Percentiles rank a stretch among this genome's conserved stretches.
These are phyloP conservation scores for Lethenteron camtschaticum DNA, from an alignment of 2,113 vertebrate species.

Conservation along the genomic window DNA sequence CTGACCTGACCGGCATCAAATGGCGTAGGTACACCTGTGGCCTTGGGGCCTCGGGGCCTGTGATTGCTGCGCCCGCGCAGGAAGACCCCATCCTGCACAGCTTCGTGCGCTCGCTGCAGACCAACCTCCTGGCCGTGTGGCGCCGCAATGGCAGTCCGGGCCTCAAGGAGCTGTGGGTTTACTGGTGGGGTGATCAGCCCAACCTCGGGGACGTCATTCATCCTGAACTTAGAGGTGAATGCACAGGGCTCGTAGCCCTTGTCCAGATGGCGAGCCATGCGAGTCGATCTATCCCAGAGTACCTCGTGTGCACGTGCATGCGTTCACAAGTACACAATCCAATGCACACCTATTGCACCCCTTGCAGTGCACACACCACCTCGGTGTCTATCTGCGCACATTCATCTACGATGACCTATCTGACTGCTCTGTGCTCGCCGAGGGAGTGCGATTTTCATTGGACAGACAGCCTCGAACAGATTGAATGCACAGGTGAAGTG, in stretches of 20 bases:
- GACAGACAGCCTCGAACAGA: no score
- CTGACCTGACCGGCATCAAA: conserved; percentile 96
- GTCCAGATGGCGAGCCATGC: neutral
- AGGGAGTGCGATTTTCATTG: no score
- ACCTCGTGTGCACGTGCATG: neutral
- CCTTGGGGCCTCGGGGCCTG: conserved; percentile 73
- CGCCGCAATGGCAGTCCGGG: conserved; percentile 67
- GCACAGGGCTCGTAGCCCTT: no score
- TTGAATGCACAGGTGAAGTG: no score
- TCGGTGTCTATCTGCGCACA: no score
- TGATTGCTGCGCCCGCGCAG: conserved; percentile 86
- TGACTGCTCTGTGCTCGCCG: no score
- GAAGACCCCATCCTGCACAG: conserved; percentile 89
- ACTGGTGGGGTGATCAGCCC: conserved; percentile 96
- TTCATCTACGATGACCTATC: no score
- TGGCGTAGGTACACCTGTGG: conserved; percentile 94
- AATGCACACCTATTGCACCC: neutral
- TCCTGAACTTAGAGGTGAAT: conserved; percentile 76
- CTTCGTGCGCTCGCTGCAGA: conserved; percentile 84
- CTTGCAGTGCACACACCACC: no score
- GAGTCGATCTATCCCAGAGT: neutral
- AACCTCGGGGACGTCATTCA: conserved; percentile 76
- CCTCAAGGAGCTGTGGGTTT: conserved; percentile 88
- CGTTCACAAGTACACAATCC: neutral
- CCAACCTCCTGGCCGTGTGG: conserved; percentile 92